Percentiles rank a stretch among this genome's conserved stretches.
Conservation (phyloP, 2,113 vertebrate species). For the Dasyurus viverrinus region DNA sequence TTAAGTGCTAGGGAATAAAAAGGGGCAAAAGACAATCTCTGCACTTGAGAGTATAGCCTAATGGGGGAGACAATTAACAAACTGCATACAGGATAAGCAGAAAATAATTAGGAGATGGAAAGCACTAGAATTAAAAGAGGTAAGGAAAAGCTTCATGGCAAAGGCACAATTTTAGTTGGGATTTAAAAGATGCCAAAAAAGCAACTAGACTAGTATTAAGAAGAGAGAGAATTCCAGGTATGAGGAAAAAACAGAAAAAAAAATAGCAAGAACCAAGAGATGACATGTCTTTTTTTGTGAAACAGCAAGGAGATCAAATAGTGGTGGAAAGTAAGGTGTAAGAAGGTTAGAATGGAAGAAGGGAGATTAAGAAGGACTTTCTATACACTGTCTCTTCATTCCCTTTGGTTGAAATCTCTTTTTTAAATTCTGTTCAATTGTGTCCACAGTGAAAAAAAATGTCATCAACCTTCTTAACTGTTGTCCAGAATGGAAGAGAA, state of each 20-base stretch:
- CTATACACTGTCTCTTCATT: neutral
- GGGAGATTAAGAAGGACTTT: neutral
- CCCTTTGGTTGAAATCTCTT: neutral
- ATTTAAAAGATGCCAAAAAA: neutral
- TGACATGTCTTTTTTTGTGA: no score
- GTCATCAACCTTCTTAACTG: neutral
- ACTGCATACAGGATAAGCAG: neutral
- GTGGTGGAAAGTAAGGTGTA: neutral
- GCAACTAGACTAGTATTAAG: neutral
- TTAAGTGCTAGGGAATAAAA: neutral
- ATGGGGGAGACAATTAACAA: neutral
- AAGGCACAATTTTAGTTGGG: neutral
- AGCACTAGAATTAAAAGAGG: neutral
- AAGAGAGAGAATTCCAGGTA: neutral
- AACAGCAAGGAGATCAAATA: neutral
- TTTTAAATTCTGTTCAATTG: neutral
- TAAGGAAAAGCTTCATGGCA: neutral
- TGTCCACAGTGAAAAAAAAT: neutral
- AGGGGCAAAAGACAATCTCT: neutral
- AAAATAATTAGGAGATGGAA: neutral
- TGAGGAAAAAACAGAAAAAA: neutral
- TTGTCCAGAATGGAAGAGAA: neutral
- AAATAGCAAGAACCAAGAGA: neutral
- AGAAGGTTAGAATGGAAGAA: neutral
- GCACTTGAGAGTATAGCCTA: neutral